phyloP scores from a whole-genome alignment of 2,888 invertebrate genomes.

The Noctua janthina region DNA sequence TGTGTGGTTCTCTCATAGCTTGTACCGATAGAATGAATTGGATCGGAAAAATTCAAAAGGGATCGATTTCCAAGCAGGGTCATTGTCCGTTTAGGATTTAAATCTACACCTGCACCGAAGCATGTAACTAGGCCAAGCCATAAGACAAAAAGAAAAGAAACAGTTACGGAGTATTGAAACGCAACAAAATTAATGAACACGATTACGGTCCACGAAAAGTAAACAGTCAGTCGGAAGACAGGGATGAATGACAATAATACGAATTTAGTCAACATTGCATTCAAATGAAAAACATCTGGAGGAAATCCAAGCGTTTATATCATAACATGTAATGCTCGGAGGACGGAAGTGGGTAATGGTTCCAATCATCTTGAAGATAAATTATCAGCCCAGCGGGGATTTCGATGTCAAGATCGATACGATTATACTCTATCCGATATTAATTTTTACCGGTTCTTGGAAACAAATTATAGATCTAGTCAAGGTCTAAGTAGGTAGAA shows the following conservation, averaged over 20 bases:
- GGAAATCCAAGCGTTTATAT: slow-evolving; percentile 46
- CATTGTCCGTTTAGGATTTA: slow-evolving; percentile 22
- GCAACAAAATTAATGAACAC: slow-evolving; percentile 6
- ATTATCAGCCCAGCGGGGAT: slow-evolving; percentile 30
- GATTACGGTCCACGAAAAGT: slow-evolving; percentile 8
- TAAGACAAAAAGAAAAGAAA: slow-evolving; percentile 15
- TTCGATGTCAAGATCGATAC: slow-evolving; percentile 40
- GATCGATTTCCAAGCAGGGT: neutral
- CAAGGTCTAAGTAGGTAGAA: neutral
- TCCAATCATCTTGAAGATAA: slow-evolving; percentile 38
- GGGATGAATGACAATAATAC: slow-evolving; percentile 52
- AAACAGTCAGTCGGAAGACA: slow-evolving; percentile 12
- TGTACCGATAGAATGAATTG: neutral
- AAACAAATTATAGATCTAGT: neutral
- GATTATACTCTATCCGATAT: slow-evolving; percentile 1
- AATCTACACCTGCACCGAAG: slow-evolving; percentile 4
- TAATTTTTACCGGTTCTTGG: slow-evolving; percentile 8
- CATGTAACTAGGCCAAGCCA: neutral
- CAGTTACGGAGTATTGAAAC: slow-evolving; percentile 10
- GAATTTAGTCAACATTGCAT: slow-evolving; percentile 35
- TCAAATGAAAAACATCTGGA: slow-evolving; percentile 51
- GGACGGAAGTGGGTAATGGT: slow-evolving; percentile 46
- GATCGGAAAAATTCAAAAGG: neutral
- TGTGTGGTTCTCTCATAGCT: neutral
- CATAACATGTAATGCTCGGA: slow-evolving; percentile 16